Evolutionary conservation across 2,888 invertebrate genomes (phyloP).

Genomic region (Sinotaia quadrata): DNA sequence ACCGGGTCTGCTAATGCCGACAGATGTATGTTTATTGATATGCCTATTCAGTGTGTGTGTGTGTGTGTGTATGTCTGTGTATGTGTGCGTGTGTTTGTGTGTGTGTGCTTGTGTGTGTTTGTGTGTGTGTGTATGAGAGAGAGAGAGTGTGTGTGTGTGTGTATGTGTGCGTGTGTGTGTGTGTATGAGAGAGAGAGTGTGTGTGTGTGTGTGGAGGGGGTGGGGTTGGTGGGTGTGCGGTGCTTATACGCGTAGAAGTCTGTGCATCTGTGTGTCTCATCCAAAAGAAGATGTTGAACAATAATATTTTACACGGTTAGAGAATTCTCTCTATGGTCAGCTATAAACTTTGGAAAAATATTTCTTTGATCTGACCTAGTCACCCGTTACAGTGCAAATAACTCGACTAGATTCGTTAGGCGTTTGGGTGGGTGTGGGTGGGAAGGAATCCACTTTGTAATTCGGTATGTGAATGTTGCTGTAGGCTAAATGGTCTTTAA

Average conservation of each 20-base stretch:
- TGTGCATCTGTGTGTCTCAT: background rate
- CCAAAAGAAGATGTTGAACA: too few relatives aligned
- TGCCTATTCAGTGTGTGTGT: background rate
- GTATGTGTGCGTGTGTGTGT: background rate
- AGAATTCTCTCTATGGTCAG: too few relatives aligned
- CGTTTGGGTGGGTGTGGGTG: too few relatives aligned
- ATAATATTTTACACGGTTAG: too few relatives aligned
- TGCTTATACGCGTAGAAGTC: background rate
- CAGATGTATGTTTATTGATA: background rate
- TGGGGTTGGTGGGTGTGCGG: background rate
- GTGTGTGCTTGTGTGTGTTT: constrained; percentile 13
- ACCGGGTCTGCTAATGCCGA: too few relatives aligned
- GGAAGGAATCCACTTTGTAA: too few relatives aligned
- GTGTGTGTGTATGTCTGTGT: background rate
- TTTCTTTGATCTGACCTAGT: too few relatives aligned
- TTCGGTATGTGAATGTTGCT: too few relatives aligned
- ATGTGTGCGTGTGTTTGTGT: constrained; percentile 20
- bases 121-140: background rate
- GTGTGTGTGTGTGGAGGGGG: background rate
- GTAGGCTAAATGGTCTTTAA: too few relatives aligned
- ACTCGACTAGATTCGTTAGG: too few relatives aligned
- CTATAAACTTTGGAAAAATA: too few relatives aligned
- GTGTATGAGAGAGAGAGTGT: background rate
- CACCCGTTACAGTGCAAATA: too few relatives aligned
- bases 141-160: background rate